These are phyloP conservation scores for Pardalotus punctatus DNA, from an alignment of 2,113 vertebrate genomes.

Conservation along the genomic window DNA sequence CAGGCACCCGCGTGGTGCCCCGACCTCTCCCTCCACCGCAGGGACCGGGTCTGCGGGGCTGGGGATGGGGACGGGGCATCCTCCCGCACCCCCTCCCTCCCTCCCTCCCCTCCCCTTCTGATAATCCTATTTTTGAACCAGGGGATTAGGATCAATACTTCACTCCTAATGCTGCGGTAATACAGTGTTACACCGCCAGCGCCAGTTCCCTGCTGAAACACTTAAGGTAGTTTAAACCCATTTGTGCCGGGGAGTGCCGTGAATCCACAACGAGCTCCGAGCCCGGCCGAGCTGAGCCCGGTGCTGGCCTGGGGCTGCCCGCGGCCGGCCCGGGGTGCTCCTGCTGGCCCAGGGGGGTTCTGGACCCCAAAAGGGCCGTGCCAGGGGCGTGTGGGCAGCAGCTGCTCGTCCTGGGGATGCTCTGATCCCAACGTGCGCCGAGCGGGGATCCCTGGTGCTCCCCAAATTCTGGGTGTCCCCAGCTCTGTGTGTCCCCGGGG, in stretches of 20 bases:
- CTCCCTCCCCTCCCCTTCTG: slow-evolving; percentile 13
- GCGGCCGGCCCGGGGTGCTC: not conserved
- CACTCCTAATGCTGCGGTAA: slow-evolving; percentile 59
- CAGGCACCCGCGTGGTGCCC: accelerated
- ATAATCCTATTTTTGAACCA: slow-evolving; percentile 65
- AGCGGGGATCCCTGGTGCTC: accelerated
- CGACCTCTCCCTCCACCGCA: accelerated
- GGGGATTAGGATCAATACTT: slow-evolving; percentile 63
- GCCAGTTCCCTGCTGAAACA: slow-evolving; percentile 64
- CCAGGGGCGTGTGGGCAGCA: accelerated
- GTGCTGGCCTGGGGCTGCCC: not conserved
- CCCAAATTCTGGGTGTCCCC: not conserved
- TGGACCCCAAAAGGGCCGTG: accelerated
- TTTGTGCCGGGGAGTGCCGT: slow-evolving; percentile 46
- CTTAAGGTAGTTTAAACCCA: slow-evolving; percentile 67
- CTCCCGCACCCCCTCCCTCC: not conserved
- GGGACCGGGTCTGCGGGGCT: not conserved
- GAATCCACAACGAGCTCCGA: slow-evolving; percentile 51
- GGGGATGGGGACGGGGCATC: not conserved
- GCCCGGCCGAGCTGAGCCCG: not conserved
- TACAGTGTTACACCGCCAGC: slow-evolving; percentile 50
- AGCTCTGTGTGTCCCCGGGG: too few relatives aligned
- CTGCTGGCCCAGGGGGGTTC: not conserved
- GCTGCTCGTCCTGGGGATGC: accelerated
- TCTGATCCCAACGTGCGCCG: not conserved